Evolutionary conservation across 2,888 invertebrate species (phyloP).

Genomic region (Acronicta aceris): DNA sequence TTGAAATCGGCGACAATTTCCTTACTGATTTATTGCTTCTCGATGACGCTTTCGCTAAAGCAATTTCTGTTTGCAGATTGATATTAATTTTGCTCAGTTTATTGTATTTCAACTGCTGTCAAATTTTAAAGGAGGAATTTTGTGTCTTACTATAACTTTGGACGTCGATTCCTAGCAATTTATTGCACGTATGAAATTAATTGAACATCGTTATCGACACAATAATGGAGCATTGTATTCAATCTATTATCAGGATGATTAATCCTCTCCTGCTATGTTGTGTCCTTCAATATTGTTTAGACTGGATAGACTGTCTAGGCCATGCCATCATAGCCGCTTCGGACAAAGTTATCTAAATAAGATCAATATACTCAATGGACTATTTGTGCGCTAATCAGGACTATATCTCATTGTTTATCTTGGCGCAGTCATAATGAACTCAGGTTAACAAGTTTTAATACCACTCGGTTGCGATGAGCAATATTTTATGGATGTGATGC

Average conservation of each 20-base stretch:
- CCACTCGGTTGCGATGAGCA: conserved; percentile 12
- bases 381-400: conserved; percentile 16
- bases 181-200: conserved; percentile 28
- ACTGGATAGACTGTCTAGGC: conserved; percentile 18
- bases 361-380: conserved; percentile 23
- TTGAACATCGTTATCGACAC: conserved; percentile 25
- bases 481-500: conserved; percentile 14
- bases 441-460: conserved; percentile 14
- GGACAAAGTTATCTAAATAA: conserved; percentile 13
- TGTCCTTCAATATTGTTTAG: conserved; percentile 32
- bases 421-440: conserved; percentile 9
- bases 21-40: conserved; percentile 49
- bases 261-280: conserved; percentile 34
- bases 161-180: conserved; percentile 5
- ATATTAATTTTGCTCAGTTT: conserved; percentile 27
- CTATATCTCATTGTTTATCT: conserved; percentile 16
- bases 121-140: background rate
- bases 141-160: conserved; percentile 1
- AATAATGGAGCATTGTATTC: conserved; percentile 36
- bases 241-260: conserved; percentile 39
- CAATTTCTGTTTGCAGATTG: conserved; percentile 26
- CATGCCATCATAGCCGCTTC: conserved; percentile 15
- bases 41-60: conserved; percentile 25
- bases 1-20: conserved; percentile 46
- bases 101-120: background rate